Percentiles rank a stretch among this genome's conserved stretches.
These are phyloP conservation scores for Diarsia mendica DNA, from an alignment of 2,888 invertebrate species.

Conservation along the genomic window DNA sequence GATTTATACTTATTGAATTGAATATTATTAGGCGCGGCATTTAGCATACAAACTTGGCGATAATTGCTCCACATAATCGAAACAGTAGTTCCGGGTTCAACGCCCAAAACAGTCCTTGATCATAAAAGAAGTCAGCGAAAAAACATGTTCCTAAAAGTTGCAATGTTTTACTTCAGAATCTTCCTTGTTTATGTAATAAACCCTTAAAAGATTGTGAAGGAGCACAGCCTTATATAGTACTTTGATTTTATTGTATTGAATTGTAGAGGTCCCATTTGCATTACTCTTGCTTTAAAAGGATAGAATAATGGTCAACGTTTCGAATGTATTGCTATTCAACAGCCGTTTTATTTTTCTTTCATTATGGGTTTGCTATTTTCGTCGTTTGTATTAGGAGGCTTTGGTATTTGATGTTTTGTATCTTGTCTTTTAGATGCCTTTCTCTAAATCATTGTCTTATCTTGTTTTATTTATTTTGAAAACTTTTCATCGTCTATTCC, in stretches of 20 bases:
- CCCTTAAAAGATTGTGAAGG: constrained; percentile 36
- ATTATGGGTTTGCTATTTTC: constrained; percentile 44
- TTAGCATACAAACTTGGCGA: constrained; percentile 29
- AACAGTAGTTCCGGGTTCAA: constrained; percentile 47
- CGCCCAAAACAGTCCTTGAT: constrained; percentile 7
- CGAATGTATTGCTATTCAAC: constrained; percentile 52
- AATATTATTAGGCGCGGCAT: constrained; percentile 49
- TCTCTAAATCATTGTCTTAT: background rate
- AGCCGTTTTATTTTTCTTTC: constrained; percentile 53
- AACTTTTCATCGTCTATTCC: background rate
- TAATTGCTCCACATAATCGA: constrained; percentile 44
- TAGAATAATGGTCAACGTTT: constrained; percentile 61
- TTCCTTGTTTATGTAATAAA: constrained; percentile 48
- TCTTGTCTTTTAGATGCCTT: constrained; percentile 7
- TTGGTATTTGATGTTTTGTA: constrained; percentile 28
- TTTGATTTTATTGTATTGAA: constrained; percentile 67
- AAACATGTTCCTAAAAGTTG: constrained; percentile 1
- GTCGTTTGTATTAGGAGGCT: constrained; percentile 38
- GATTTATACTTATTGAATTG: constrained; percentile 55
- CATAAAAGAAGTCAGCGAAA: constrained; percentile 14
- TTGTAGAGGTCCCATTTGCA: constrained; percentile 57
- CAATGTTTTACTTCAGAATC: constrained; percentile 32
- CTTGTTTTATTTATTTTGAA: constrained; percentile 5
- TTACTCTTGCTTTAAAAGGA: constrained; percentile 61
- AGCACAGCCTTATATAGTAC: constrained; percentile 44